Evolutionary conservation across 2,797 vertebrate genomes (phyloP).

Genomic region (Dermochelys coriacea): DNA sequence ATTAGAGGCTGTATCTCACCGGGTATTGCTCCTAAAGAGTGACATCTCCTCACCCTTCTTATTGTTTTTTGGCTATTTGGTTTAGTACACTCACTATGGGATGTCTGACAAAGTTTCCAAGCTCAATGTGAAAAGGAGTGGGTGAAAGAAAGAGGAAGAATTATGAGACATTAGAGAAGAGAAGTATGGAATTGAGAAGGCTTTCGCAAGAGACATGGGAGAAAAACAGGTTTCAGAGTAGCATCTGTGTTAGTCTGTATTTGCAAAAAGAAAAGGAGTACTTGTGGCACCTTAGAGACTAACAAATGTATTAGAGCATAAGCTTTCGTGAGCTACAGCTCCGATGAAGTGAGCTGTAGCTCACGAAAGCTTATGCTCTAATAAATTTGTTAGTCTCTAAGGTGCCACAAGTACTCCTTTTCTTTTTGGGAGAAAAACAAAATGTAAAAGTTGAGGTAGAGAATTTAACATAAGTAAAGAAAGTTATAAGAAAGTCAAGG

Average conservation of each 20-base stretch:
- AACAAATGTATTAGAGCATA: no score
- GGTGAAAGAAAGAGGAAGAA: constrained; percentile 39
- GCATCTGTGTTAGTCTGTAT: no score
- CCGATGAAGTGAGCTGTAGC: no score
- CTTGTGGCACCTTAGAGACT: no score
- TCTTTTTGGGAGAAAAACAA: not conserved
- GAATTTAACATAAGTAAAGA: not conserved
- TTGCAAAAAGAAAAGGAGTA: no score
- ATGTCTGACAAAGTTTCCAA: constrained; percentile 61
- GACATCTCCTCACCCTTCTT: constrained; percentile 30
- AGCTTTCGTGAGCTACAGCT: no score
- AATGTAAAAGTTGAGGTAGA: not conserved
- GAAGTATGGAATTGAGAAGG: not conserved
- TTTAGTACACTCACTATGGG: constrained; percentile 14
- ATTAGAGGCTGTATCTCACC: not conserved
- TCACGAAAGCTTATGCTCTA: no score
- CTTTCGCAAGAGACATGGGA: not conserved
- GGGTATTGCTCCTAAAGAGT: constrained; percentile 54
- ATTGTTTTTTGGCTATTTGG: not conserved
- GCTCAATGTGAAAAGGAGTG: not conserved
- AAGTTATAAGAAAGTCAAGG: not conserved
- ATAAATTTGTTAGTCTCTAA: no score
- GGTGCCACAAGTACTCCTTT: no score
- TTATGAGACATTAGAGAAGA: not conserved
- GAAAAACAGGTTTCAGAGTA: no score